phyloP scores from a whole-genome alignment of 35 echinoderm and acorn worm species.

The Heliocidaris tuberculata region DNA sequence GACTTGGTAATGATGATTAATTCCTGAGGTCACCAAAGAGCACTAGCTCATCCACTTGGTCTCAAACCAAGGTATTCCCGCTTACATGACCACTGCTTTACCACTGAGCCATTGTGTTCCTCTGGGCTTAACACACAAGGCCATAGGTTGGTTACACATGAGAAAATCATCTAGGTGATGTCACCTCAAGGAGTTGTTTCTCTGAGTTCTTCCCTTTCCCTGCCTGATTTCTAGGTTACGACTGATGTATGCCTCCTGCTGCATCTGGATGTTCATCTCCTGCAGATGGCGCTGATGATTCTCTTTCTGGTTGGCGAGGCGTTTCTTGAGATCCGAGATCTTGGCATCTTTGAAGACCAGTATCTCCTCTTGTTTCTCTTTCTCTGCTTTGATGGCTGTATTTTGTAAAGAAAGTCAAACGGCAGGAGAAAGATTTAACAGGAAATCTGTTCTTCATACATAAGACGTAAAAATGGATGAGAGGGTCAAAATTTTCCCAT shows the following conservation, averaged over 20 bases:
- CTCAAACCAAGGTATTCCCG: too few relatives aligned
- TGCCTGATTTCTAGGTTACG: background rate
- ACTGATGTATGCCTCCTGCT: conserved; percentile 73
- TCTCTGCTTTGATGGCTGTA: conserved; percentile 60
- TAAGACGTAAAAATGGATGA: background rate
- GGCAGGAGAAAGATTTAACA: background rate
- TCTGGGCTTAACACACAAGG: too few relatives aligned
- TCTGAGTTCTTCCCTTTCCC: background rate
- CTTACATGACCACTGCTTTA: too few relatives aligned
- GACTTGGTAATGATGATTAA: too few relatives aligned
- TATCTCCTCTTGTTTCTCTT: conserved; percentile 70
- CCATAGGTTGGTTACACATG: too few relatives aligned
- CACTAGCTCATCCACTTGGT: too few relatives aligned
- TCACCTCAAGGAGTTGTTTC: background rate
- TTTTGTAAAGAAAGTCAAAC: background rate
- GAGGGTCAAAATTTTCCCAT: too few relatives aligned
- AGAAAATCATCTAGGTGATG: background rate
- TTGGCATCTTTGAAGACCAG: conserved; percentile 57
- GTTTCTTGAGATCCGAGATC: conserved; percentile 67
- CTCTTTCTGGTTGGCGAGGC: conserved; percentile 71
- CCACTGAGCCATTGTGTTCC: too few relatives aligned
- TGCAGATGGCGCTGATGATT: conserved; percentile 53
- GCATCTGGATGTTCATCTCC: conserved; percentile 59
- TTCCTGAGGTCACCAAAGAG: too few relatives aligned
- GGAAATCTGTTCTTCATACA: background rate